phyloP scores from a whole-genome alignment of 2,113 vertebrate genomes.

The Grammomys dolichurus region DNA sequence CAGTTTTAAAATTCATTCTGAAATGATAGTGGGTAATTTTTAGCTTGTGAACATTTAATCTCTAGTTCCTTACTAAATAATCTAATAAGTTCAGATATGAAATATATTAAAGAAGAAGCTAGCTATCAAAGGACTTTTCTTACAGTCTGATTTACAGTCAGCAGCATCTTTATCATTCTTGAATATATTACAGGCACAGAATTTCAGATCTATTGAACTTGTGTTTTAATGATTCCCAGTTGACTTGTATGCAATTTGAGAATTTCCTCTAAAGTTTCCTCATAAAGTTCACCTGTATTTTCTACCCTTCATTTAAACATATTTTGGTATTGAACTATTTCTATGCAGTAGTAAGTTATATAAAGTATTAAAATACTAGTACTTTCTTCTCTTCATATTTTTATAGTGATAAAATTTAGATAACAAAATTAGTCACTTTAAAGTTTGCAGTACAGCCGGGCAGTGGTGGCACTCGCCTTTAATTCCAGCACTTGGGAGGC shows the following conservation, averaged over 20 bases:
- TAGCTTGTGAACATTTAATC: conserved; percentile 43
- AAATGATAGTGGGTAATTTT: conserved; percentile 58
- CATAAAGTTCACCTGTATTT: conserved; percentile 19
- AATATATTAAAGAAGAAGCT: conserved; percentile 5
- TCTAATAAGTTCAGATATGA: conserved; percentile 15
- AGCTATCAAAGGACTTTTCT: conserved; percentile 16
- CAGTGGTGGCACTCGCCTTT: too few species aligned
- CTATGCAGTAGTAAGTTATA: background rate
- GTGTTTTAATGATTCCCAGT: conserved; percentile 5
- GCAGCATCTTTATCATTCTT: background rate
- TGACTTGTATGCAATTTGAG: conserved; percentile 7
- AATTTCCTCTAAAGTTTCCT: conserved; percentile 38
- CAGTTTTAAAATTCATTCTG: conserved; percentile 28
- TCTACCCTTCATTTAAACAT: conserved; percentile 31
- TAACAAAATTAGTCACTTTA: conserved; percentile 40
- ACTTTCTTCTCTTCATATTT: background rate
- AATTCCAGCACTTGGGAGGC: too few species aligned
- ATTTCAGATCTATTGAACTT: conserved; percentile 46
- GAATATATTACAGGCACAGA: background rate
- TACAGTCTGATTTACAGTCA: background rate
- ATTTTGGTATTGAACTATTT: conserved; percentile 38
- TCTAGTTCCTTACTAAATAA: conserved; percentile 45
- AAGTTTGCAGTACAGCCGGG: background rate
- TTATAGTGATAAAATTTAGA: conserved; percentile 34
- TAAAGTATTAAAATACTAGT: conserved; percentile 47